Evolutionary conservation across 1,140 invertebrate species (phyloP).

Genomic region (Lordiphosa collinella): DNA sequence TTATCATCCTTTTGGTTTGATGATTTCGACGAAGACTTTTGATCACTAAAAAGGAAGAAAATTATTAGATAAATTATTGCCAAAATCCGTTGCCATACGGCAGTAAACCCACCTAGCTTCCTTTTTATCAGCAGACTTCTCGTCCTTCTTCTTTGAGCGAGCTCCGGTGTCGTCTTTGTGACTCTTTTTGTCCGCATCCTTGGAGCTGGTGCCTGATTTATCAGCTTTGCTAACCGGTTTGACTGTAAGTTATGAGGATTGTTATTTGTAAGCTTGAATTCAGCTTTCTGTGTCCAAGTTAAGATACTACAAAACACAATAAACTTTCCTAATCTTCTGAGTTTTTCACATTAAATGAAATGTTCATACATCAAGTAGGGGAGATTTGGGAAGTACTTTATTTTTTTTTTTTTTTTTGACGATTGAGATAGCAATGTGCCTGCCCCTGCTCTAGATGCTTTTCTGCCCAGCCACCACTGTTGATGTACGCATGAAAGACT

Average conservation of each 20-base stretch:
- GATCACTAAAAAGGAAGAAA: constrained; percentile 36
- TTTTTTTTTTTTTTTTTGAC: no score
- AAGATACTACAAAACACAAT: no score
- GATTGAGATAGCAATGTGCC: no score
- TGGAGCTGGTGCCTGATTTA: constrained; percentile 35
- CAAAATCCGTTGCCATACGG: no score
- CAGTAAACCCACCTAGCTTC: constrained; percentile 49
- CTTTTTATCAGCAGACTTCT: constrained; percentile 68
- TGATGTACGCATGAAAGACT: no score
- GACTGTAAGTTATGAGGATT: constrained; percentile 29
- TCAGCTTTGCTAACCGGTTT: constrained; percentile 59
- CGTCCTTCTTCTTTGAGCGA: constrained; percentile 69
- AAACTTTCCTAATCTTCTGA: no score
- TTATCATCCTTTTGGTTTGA: constrained; percentile 73
- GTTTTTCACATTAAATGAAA: no score
- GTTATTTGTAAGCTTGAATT: not conserved
- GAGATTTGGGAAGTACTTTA: no score
- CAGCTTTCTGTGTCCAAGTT: not conserved
- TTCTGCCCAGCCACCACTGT: no score
- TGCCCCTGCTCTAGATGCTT: no score
- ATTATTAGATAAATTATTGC: not conserved
- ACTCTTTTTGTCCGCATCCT: constrained; percentile 59
- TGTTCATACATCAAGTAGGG: no score
- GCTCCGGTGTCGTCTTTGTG: constrained; percentile 29
- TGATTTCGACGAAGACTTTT: constrained; percentile 56